Base-by-base conservation (phyloP, 2,797 vertebrate genomes). In the Bothrops alternatus region DNA sequence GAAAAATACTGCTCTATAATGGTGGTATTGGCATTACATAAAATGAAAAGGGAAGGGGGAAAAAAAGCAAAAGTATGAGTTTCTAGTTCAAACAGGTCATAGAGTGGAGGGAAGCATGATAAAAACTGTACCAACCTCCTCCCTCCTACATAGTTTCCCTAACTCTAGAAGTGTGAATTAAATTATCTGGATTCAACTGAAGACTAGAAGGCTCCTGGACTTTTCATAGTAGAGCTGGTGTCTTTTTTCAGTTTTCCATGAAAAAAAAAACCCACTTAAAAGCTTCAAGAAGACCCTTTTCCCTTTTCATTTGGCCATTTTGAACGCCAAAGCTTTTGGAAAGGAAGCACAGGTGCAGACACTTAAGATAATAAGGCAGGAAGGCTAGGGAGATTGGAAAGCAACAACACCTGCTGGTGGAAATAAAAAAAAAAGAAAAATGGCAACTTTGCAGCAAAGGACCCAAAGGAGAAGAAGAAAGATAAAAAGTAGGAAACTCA, bases 401-500 rank as follows among this genome's bases (percentile, higher is more conserved):
- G 65, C 69, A 63, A 23, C 90, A 12, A 82, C 37, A 25, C 8
- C 8, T 88, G 69, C 87, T 89, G 69, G 78, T 42, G 0, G 25
- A 63, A 63, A 93, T 32, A 0, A 32, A 93, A 92, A 47, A 32
- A 58, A 32, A 82, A 86, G 7, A 13, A 53, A 8, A 37, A 86
- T 85, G 90, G 65, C 87, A 63, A n/a, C 92, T 13, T 26, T 88
- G 20, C 90, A 91, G 32, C 86, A 85, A 57, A 93, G 58, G 69
- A 90, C 90, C 23, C n/a, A 47, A 32, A 56, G 58, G 6, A 93
- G 90, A 12, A 93, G 90, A 12, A 91, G 55, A 53, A 93, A 65
- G 26, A 7, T 10, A 32, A 32, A 11, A 25, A 63, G 18, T 4
- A 37, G 57, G 87, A 89, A 91, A 14, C 32, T 53, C 11, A 56